phyloP scores from a whole-genome alignment of 1,140 invertebrate species.

The Pseudoatta argentina region DNA sequence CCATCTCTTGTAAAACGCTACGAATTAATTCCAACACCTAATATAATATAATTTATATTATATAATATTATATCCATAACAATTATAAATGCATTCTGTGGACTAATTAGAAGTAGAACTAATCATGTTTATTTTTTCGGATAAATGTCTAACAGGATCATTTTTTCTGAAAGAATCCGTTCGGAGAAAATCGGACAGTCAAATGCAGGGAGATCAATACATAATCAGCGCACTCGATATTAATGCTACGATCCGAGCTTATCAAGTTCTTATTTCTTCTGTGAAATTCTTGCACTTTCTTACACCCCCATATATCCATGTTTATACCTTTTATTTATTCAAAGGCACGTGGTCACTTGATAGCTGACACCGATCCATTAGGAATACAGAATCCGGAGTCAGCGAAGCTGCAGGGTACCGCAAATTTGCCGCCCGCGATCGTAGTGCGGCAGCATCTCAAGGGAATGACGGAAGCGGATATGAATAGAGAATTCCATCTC shows the following conservation, averaged over 20 bases:
- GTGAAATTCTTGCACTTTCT: neutral
- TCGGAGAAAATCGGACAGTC: constrained; percentile 34
- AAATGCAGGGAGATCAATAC: constrained; percentile 65
- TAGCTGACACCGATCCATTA: constrained; percentile 93
- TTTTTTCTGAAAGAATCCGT: constrained; percentile 3
- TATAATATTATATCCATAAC: neutral
- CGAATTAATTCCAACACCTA: too few species aligned
- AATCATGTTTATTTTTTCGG: neutral
- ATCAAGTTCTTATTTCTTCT: constrained; percentile 70
- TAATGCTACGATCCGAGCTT: constrained; percentile 78
- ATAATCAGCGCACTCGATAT: constrained; percentile 70
- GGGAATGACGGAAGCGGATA: constrained; percentile 88
- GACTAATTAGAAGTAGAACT: neutral
- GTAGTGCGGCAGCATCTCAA: constrained; percentile 83
- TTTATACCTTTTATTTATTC: neutral
- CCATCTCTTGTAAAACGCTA: too few species aligned
- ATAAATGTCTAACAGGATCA: neutral
- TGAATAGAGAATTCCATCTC: constrained; percentile 89
- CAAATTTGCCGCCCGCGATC: constrained; percentile 75
- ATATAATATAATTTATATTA: neutral
- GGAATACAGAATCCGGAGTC: constrained; percentile 85
- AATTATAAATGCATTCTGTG: neutral
- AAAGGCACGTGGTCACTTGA: constrained; percentile 92
- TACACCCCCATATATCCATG: neutral
- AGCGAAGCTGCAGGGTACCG: constrained; percentile 78